Base-by-base conservation (phyloP, 2,113 vertebrate species). In the Rhinichthys klamathensis region DNA sequence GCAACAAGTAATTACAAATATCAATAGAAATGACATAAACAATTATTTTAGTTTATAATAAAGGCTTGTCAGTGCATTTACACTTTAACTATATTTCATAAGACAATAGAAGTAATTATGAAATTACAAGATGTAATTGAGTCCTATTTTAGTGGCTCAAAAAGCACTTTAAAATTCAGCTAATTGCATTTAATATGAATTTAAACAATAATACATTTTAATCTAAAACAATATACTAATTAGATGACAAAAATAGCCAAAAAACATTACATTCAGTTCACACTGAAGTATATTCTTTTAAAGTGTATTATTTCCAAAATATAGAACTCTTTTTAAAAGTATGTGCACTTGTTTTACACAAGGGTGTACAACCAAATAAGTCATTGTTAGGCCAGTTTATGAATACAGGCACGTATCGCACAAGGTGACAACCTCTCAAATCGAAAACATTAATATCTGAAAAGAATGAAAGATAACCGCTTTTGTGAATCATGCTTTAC, bases 401-500 rank as follows among this genome's bases (percentile, higher is more conserved):
- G 44, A 35, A 69, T 35, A 21, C 30, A 69, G 9, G 1, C 0
- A 3, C 8, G 38, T 70, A 38, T 38, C 38, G 38, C 32, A 32
- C 32, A 51, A 75, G 25, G 13, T 44, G n/a, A 76, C 75, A 84
- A 75, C 32, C 9, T 70, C 18, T 70, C 8, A 7, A 70, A 70
- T 38, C 1, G 27, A 84, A 79, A 27, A 72, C 58, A 87, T 56
- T 74, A 60, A 79, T 83, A 65, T 83, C 58, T 78, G 30, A 58
- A 82, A 75, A 60, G 54, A 49, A 35, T 58, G 76, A 75, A 76
- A 78, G 69, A 60, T 18, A 86, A 58, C 49, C 69, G 77, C 63
- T n/a, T 82, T 84, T 82, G 30, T 85, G 51, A 56, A 51, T 44
- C 67, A 75, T 58, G 16, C 76, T 86, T 86, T 81, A 84, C 78